Conservation (phyloP, 2,888 invertebrate species). For the Dolichomitus sp. region DNA sequence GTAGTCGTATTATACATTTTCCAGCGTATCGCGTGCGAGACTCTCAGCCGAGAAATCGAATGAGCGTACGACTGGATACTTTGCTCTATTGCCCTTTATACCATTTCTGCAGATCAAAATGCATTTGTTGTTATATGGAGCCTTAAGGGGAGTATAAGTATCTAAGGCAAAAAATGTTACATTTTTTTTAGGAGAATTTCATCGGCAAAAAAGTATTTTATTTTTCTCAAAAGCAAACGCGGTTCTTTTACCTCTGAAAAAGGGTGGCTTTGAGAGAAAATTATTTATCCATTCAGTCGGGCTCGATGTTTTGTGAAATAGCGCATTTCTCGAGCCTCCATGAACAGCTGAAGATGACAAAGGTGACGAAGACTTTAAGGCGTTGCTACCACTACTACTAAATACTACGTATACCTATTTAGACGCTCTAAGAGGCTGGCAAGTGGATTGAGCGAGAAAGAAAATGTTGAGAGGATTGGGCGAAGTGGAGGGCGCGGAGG, state of each 20-base stretch:
- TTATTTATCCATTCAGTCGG: neutral
- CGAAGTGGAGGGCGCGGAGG: neutral
- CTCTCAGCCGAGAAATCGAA: constrained; percentile 6
- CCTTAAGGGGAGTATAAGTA: no score
- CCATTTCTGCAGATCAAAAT: no score
- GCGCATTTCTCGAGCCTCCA: neutral
- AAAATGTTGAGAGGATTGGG: neutral
- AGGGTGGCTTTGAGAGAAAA: constrained; percentile 6
- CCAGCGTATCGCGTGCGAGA: constrained; percentile 6
- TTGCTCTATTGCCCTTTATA: neutral
- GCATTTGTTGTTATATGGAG: no score
- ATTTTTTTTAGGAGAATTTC: neutral
- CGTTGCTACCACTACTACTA: constrained; percentile 7
- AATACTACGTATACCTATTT: constrained; percentile 14
- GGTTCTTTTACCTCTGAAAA: neutral
- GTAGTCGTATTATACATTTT: constrained; percentile 1
- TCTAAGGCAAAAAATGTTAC: neutral
- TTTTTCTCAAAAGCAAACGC: constrained; percentile 2
- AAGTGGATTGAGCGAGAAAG: constrained; percentile 3
- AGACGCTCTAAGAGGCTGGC: constrained; percentile 16
- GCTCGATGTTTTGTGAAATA: neutral
- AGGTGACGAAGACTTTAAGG: neutral
- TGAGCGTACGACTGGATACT: neutral
- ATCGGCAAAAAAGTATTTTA: neutral
- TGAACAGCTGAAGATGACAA: constrained; percentile 6